A percentile compares a stretch with the other conserved stretches of the same genome.
phyloP scores from a whole-genome alignment of 2,888 invertebrate species.

The Proisotoma minuta region DNA sequence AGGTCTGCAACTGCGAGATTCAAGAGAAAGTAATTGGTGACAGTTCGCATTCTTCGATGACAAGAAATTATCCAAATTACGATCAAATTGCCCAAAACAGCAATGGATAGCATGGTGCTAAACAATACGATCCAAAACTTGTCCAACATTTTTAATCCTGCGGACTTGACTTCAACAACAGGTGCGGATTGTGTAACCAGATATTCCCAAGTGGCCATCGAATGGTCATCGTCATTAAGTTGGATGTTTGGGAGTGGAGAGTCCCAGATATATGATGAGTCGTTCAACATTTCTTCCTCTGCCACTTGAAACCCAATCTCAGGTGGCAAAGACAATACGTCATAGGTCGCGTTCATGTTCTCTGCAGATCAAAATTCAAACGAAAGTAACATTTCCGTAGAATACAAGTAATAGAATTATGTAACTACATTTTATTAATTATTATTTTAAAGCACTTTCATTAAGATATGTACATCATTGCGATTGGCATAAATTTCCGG shows the following conservation, averaged over 20 bases:
- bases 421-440: background rate
- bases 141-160: constrained; percentile 12
- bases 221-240: background rate
- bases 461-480: too few species aligned
- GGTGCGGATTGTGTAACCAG: background rate
- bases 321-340: too few species aligned
- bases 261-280: background rate
- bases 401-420: too few species aligned
- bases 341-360: too few species aligned
- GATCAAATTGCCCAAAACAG: constrained; percentile 67
- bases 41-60: constrained; percentile 77
- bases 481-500: too few species aligned
- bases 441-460: too few species aligned
- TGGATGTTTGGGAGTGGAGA: background rate
- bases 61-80: constrained; percentile 91
- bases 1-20: constrained; percentile 83
- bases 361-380: too few species aligned
- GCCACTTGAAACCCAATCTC: too few species aligned
- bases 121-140: constrained; percentile 41
- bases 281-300: too few species aligned
- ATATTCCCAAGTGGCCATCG: background rate
- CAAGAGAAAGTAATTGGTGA: constrained; percentile 81
- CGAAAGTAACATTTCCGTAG: too few species aligned
- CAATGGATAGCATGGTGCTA: constrained; percentile 39
- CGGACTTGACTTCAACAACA: background rate